phyloP scores from a whole-genome alignment of 2,888 invertebrate species.

The Stegana nigrithorax region DNA sequence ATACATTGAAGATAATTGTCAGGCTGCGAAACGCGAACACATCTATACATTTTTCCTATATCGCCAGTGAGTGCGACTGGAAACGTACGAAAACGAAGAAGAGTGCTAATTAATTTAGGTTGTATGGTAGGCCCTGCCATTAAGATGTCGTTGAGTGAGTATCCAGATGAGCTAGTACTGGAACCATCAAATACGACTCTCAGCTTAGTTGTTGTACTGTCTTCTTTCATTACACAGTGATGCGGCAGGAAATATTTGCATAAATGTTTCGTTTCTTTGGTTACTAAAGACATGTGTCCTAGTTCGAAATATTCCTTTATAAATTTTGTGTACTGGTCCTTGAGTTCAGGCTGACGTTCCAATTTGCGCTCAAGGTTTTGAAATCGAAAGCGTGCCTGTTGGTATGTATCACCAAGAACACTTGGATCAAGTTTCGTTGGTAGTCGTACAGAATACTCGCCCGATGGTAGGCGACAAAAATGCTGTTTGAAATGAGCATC shows the following conservation, averaged over 20 bases:
- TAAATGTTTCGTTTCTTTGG: background rate
- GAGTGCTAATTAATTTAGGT: slow-evolving; percentile 21
- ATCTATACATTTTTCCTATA: slow-evolving; percentile 27
- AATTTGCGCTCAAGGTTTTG: background rate
- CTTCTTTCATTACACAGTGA: slow-evolving; percentile 9
- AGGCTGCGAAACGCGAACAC: slow-evolving; percentile 9
- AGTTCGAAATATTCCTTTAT: slow-evolving; percentile 2
- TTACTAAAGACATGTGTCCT: slow-evolving; percentile 10
- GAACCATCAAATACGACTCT: slow-evolving; percentile 12
- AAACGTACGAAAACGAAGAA: slow-evolving; percentile 25
- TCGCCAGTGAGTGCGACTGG: slow-evolving; percentile 24
- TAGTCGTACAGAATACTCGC: no score
- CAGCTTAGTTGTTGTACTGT: slow-evolving; percentile 1
- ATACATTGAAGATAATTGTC: slow-evolving; percentile 23
- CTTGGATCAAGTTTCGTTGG: background rate
- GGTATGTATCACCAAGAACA: slow-evolving; percentile 27
- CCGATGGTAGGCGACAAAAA: slow-evolving; percentile 17
- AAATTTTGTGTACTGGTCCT: background rate
- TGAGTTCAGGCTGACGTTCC: background rate
- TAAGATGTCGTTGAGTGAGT: slow-evolving; percentile 5
- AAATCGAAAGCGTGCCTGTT: background rate
- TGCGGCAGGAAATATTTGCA: background rate
- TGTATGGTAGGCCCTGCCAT: slow-evolving; percentile 22
- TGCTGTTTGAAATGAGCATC: slow-evolving; percentile 27
- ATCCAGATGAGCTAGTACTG: background rate